Evolutionary conservation across 2,797 vertebrate genomes (phyloP), one percentile per base, ranked within the genome.

Genomic region (Melanotaenia parkinsoni): DNA sequence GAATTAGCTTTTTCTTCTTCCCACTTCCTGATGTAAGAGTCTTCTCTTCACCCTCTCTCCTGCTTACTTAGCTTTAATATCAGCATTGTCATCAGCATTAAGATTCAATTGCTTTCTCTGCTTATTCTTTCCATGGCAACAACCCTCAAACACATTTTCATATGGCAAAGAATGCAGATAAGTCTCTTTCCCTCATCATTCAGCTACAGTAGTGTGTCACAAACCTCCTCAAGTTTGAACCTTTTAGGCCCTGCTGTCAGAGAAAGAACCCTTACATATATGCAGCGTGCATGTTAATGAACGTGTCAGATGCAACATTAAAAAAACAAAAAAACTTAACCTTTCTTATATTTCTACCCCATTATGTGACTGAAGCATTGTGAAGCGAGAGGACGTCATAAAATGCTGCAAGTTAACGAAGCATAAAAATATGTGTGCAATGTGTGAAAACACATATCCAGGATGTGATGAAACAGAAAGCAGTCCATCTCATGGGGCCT

Each of bases 1-100:
- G 75, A 84, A 93, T 92, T 83, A 90, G 79, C 74, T 81, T 87
- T 70, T 77, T 79, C 59, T 74, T 75, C n/a, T 89, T 56, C 75
- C 67, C n/a, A 45, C 26, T 20, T 74, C 70, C 62, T 69, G 43
- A 82, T 74, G 59, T 53, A 33, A 30, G 70, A 24, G 61, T 69
- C 70, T 30, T 30, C 75, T 67, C 14, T 30, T 43, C 60, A 53
- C 58, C 56, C 28, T 1, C 30, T 53, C 51, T 26, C 8, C 28
- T 47, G 32, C 67, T 70, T 22, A 22, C 20, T 61, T 77, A 18
- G 59, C 22, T 43, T 43, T 18, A 40, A 18, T 43, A 43, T 43
- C 61, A 67, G n/a, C 5, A 30, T 32, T 5, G 40, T 43, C 68
- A 10, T 66, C 18, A 32, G 16, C 22, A 59, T 40, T 30, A 26